These are phyloP conservation scores for Euura saliciscinereae DNA, from an alignment of 1,140 invertebrate genomes.

Conservation along the genomic window DNA sequence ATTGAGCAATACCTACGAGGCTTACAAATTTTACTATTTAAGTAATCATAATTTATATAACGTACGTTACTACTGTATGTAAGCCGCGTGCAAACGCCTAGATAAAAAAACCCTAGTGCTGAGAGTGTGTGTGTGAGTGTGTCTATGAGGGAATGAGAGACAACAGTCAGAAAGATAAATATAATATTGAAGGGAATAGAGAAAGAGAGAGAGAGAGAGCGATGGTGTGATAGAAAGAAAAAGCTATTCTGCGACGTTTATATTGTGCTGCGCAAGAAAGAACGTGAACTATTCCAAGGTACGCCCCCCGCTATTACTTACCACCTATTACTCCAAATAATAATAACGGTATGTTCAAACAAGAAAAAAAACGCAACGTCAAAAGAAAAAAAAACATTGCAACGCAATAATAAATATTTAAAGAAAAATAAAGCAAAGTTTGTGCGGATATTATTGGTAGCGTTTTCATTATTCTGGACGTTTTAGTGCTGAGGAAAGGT, in stretches of 20 bases:
- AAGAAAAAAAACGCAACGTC: slow-evolving; percentile 39
- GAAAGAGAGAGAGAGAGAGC: slow-evolving; percentile 16
- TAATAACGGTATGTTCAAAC: slow-evolving; percentile 54
- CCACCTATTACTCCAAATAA: slow-evolving; percentile 58
- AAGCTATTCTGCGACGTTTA: slow-evolving; percentile 59
- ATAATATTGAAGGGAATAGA: slow-evolving; percentile 13
- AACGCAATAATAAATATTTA: slow-evolving; percentile 25
- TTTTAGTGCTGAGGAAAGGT: slow-evolving; percentile 63
- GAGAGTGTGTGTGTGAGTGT: slow-evolving; percentile 28
- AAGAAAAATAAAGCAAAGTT: slow-evolving; percentile 54
- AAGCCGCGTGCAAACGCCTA: slow-evolving; percentile 10
- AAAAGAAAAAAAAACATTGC: slow-evolving; percentile 24
- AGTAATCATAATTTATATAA: slow-evolving; percentile 38
- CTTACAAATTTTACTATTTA: slow-evolving; percentile 45
- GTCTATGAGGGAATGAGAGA: slow-evolving; percentile 23
- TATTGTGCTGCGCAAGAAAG: slow-evolving; percentile 63
- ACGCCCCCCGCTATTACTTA: slow-evolving; percentile 59
- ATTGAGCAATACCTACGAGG: slow-evolving; percentile 53
- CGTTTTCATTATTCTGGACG: slow-evolving; percentile 60
- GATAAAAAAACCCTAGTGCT: slow-evolving; percentile 6
- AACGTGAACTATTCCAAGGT: slow-evolving; percentile 63
- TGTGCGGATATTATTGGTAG: slow-evolving; percentile 56
- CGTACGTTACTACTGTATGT: slow-evolving; percentile 30
- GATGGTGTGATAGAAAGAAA: slow-evolving; percentile 43
- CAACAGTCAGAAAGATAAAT: slow-evolving; percentile 21